Percentiles rank a stretch among this genome's conserved stretches.
These are phyloP conservation scores for Palaemon carinicauda DNA, from an alignment of 1,140 invertebrate genomes.

Conservation along the genomic window DNA sequence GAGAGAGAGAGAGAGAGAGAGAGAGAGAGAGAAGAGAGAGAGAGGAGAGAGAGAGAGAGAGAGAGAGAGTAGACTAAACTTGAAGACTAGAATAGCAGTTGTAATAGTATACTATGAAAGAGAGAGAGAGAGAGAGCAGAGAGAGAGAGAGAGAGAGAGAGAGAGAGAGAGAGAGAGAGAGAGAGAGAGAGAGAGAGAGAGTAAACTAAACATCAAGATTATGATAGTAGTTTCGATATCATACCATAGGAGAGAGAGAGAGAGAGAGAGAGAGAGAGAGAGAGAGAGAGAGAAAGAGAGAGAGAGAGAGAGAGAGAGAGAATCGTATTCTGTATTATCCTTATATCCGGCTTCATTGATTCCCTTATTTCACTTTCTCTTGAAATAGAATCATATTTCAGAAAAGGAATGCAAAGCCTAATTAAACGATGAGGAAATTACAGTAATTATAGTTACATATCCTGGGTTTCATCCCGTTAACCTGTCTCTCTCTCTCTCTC, in stretches of 20 bases:
- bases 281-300: background rate
- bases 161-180: background rate
- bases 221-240: background rate
- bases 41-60: too few relatives aligned
- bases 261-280: background rate
- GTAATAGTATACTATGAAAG: too few relatives aligned
- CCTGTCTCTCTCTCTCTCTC: background rate
- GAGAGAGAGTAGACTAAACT: too few relatives aligned
- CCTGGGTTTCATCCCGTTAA: background rate
- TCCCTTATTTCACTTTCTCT: too few relatives aligned
- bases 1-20: too few relatives aligned
- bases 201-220: background rate
- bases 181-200: background rate
- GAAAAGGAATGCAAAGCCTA: background rate
- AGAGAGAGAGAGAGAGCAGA: background rate
- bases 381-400: too few relatives aligned
- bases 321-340: too few relatives aligned
- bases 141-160: background rate
- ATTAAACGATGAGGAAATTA: too few relatives aligned
- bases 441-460: too few relatives aligned
- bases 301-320: background rate
- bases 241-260: background rate
- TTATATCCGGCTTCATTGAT: too few relatives aligned
- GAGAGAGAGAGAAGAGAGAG: too few relatives aligned
- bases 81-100: too few relatives aligned